These are phyloP conservation scores for Protosalanx chinensis DNA, from an alignment of 2,797 vertebrate genomes.

Conservation along the genomic window DNA sequence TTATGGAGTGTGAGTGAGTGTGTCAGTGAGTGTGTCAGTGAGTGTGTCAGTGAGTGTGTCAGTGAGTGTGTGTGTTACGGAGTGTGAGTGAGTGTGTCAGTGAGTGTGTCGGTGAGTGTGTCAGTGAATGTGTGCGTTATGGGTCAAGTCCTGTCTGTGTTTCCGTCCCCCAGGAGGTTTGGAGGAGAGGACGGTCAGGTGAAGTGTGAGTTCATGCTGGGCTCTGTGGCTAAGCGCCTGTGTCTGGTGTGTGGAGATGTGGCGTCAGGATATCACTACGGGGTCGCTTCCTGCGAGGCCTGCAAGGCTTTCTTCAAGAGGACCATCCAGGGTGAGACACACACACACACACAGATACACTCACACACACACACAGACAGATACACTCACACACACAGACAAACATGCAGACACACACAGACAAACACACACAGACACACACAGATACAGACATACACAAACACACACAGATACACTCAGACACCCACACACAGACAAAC, in stretches of 20 bases:
- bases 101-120: neutral
- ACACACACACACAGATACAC: conserved; percentile 1
- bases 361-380: neutral
- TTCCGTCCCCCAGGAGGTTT: conserved; percentile 65
- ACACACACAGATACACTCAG: neutral
- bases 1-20: too few species aligned
- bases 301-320: conserved; percentile 99
- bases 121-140: neutral
- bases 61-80: too few species aligned
- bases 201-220: conserved; percentile 95
- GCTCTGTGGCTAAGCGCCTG: conserved; percentile 91
- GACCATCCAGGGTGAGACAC: conserved; percentile 91
- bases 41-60: neutral
- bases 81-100: too few species aligned
- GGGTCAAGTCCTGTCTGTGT: conserved; percentile 9
- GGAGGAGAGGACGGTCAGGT: conserved; percentile 83
- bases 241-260: conserved; percentile 97
- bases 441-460: neutral
- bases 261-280: conserved; percentile 97
- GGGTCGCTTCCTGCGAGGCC: conserved; percentile 96
- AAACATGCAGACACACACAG: neutral
- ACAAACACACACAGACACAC: conserved; percentile 10
- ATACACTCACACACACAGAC: neutral
- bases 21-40: too few species aligned
- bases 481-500: neutral